Conservation (phyloP, 1,140 invertebrate genomes). For the Drosophila parvula region DNA sequence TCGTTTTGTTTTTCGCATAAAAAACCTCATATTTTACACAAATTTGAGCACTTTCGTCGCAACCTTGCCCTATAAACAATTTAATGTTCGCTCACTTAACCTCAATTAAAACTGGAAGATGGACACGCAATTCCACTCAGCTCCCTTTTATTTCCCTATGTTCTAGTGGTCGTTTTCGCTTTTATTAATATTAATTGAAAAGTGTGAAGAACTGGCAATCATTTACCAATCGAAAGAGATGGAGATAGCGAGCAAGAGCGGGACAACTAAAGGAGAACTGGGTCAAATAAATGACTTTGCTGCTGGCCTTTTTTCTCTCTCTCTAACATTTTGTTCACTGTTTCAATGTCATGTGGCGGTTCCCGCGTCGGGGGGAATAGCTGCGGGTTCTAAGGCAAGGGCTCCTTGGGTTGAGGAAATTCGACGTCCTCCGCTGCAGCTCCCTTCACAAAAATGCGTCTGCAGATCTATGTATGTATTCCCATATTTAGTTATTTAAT, state of each 20-base stretch:
- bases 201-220: slow-evolving; percentile 41
- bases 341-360: not conserved
- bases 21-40: slow-evolving; percentile 43
- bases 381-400: too few species aligned
- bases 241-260: not conserved
- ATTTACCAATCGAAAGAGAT: slow-evolving; percentile 35
- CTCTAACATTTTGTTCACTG: slow-evolving; percentile 13
- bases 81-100: slow-evolving; percentile 64
- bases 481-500: too few species aligned
- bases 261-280: slow-evolving; percentile 32
- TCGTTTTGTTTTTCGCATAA: slow-evolving; percentile 35
- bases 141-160: not conserved
- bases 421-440: too few species aligned
- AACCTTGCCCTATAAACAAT: slow-evolving; percentile 72
- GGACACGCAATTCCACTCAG: slow-evolving; percentile 48
- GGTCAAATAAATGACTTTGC: slow-evolving; percentile 40
- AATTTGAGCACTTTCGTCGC: slow-evolving; percentile 29
- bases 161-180: slow-evolving; percentile 9
- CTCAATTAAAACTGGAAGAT: slow-evolving; percentile 59
- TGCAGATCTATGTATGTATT: too few species aligned
- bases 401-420: too few species aligned
- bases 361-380: too few species aligned
- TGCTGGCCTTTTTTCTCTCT: not conserved
- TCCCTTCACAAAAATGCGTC: too few species aligned
- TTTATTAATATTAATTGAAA: slow-evolving; percentile 62